Base-by-base conservation (phyloP, 2,113 vertebrate species). In the Chrysemys picta region DNA sequence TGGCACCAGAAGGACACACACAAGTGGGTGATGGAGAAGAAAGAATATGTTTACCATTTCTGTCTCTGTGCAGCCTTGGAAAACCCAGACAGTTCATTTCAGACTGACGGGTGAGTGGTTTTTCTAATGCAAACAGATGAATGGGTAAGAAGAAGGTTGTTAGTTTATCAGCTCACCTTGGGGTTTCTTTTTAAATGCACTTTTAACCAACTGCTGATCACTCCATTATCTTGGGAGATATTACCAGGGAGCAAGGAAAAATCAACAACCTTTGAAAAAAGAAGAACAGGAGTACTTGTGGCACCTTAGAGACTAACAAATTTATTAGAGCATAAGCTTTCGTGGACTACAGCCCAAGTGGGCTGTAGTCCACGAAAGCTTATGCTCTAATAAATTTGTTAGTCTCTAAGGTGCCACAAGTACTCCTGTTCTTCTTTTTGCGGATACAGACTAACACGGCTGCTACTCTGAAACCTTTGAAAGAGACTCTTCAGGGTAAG, bases 121-220 rank as follows among this genome's bases (percentile, higher is more conserved):
- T 90, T 92, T 86, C 90, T 94, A 91, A 57, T 84, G 47, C 72
- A 29, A 89, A 52, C 89, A 52, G 93, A 95, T 78, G 89, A 95
- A 97, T 94, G 91, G 84, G 94, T 90, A 94, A 96, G 95, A 93
- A 95, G 96, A 93, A 95, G 96, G 94, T 93, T 96, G 97, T 87
- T 93, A 95, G 94, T 94, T 96, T 31, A 94, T 97, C 95, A 97
- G 29, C 81, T 57, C 90, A 76, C 91, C 83, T 92, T 79, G 93
- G 89, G 87, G 82, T 86, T 78, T 10, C 59, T 0, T 6, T 38
- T 72, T 1, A 6, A 80, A 90, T 1, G n/a, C 59, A 16, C 35
- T 29, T 25, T 69, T 89, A 90, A 29, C 89, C 80, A 89, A 87
- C 86, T 93, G 96, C 95, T 84, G 93, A 89, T 4, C 82, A 3